A percentile compares a stretch with the other conserved stretches of the same genome.
These are phyloP conservation scores for Phylloscopus trochilus DNA, from an alignment of 2,113 vertebrate species.

Conservation along the genomic window DNA sequence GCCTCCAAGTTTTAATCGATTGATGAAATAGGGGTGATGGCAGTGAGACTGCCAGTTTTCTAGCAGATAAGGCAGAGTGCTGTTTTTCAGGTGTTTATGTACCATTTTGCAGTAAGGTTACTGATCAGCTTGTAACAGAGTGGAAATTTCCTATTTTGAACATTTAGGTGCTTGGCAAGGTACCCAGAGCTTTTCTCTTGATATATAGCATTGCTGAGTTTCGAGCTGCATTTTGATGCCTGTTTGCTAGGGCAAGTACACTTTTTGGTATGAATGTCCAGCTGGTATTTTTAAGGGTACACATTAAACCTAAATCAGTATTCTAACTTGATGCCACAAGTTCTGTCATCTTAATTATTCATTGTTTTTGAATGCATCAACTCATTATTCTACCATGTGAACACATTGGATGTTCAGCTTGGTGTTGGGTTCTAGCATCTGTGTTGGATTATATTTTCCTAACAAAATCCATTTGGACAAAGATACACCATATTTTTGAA, in stretches of 20 bases:
- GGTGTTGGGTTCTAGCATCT: background rate
- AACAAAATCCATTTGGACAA: background rate
- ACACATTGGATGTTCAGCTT: background rate
- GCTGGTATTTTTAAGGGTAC: background rate
- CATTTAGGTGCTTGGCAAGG: background rate
- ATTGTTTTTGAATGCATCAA: background rate
- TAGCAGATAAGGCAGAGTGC: background rate
- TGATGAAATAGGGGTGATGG: background rate
- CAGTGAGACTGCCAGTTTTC: background rate
- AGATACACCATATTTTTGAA: background rate
- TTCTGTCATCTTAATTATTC: background rate
- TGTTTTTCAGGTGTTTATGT: background rate
- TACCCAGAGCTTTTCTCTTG: background rate
- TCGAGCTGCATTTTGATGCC: background rate
- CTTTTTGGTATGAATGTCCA: background rate
- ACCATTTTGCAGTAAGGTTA: background rate
- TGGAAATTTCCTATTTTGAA: constrained; percentile 31
- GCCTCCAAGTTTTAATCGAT: background rate
- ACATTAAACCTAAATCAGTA: background rate
- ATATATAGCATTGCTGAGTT: background rate
- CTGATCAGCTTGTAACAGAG: background rate
- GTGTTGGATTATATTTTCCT: background rate
- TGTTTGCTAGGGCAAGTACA: background rate
- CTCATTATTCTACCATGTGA: background rate
- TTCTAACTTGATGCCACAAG: background rate